Percentiles rank a stretch among this genome's conserved stretches.
phyloP scores from a whole-genome alignment of 1,140 invertebrate genomes.

The Rhopalosiphum padi region DNA sequence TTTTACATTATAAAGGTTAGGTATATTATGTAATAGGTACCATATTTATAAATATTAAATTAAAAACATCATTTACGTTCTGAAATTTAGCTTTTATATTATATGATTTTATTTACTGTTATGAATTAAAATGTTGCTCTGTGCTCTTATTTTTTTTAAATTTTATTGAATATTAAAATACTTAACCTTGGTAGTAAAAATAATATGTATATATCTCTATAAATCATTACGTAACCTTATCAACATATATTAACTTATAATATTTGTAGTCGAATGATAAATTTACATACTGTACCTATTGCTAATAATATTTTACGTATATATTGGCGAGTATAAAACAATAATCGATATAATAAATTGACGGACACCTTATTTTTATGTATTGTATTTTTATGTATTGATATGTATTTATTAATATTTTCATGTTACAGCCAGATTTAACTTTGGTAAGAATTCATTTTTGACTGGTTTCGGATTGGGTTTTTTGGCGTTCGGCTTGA shows the following conservation, averaged over 20 bases:
- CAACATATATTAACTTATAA: too few relatives aligned
- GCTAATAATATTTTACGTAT: too few relatives aligned
- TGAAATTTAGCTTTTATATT: not conserved
- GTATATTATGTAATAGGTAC: not conserved
- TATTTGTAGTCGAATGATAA: too few relatives aligned
- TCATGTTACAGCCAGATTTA: constrained; percentile 60
- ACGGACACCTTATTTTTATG: not conserved
- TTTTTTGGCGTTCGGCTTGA: constrained; percentile 78
- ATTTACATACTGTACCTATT: too few relatives aligned
- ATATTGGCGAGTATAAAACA: not conserved
- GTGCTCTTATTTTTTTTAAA: not conserved
- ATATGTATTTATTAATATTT: not conserved
- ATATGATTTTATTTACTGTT: not conserved
- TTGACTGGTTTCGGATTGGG: constrained; percentile 74
- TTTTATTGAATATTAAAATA: not conserved
- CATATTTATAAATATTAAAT: not conserved
- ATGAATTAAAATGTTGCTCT: not conserved
- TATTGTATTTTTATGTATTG: not conserved
- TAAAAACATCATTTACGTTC: not conserved
- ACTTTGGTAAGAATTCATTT: constrained; percentile 70
- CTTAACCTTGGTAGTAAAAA: not conserved
- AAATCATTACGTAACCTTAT: too few relatives aligned
- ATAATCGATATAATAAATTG: not conserved
- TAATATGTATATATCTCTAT: not conserved
- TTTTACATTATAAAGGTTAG: not conserved